Conservation (phyloP, 2,888 invertebrate species). For the Spialia ferax region DNA sequence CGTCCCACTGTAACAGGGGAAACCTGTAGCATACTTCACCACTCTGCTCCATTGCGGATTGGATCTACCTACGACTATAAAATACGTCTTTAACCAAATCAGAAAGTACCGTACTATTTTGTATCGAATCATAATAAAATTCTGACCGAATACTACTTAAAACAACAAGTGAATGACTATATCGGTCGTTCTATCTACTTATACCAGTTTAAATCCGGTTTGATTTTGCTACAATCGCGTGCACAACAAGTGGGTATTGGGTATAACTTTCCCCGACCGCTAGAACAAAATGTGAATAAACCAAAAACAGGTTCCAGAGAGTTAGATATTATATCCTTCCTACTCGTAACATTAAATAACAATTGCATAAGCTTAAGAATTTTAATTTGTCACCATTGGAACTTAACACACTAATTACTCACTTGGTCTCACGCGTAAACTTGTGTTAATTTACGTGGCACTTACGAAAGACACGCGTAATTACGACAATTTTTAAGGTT, state of each 20-base stretch:
- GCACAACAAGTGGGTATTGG: conserved; percentile 21
- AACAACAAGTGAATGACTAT: conserved; percentile 15
- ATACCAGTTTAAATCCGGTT: conserved; percentile 32
- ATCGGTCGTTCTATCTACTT: conserved; percentile 16
- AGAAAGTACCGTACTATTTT: no score
- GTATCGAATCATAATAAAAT: no score
- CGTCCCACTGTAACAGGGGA: no score
- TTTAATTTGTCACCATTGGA: conserved; percentile 9
- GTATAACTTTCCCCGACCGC: conserved; percentile 28
- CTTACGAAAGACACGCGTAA: conserved; percentile 7
- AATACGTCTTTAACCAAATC: no score
- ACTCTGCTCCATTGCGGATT: no score
- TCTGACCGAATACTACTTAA: neutral
- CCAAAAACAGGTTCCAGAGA: conserved; percentile 17
- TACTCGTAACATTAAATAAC: neutral
- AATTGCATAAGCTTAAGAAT: conserved; percentile 21
- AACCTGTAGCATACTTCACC: no score
- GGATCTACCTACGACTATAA: no score
- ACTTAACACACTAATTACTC: no score
- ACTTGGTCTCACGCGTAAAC: neutral
- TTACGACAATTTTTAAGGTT: conserved; percentile 12
- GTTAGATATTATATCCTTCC: no score
- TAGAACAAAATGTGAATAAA: conserved; percentile 24
- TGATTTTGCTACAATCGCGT: conserved; percentile 29
- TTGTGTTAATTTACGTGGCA: neutral